Percentiles rank a stretch among this genome's conserved stretches.
Conservation (phyloP, 2,113 vertebrate species). For the Noturus placidus region DNA sequence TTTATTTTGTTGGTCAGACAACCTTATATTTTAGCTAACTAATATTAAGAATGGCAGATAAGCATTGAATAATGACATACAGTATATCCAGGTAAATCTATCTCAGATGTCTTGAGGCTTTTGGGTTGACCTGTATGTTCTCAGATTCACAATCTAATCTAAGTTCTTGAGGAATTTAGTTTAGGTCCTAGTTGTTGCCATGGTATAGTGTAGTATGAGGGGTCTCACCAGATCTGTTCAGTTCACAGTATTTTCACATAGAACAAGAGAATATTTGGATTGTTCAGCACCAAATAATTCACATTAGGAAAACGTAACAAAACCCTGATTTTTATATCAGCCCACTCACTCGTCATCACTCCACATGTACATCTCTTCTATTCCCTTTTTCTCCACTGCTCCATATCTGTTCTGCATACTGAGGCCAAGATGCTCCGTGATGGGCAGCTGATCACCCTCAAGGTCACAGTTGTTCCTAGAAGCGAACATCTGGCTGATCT, state of each 20-base stretch:
- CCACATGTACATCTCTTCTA: slow-evolving; percentile 21
- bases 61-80: background rate
- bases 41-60: background rate
- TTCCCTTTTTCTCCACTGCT: slow-evolving; percentile 39
- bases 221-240: background rate
- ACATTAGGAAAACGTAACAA: background rate
- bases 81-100: background rate
- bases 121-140: background rate
- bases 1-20: background rate
- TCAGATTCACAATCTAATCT: background rate
- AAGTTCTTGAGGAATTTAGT: background rate
- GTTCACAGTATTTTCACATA: background rate
- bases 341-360: slow-evolving; percentile 18
- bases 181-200: background rate
- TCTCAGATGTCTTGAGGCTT: background rate
- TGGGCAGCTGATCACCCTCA: slow-evolving; percentile 47
- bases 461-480: slow-evolving; percentile 53
- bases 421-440: slow-evolving; percentile 62
- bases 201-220: background rate
- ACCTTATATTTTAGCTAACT: background rate
- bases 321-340: background rate
- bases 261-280: background rate
- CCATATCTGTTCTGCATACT: slow-evolving; percentile 74
- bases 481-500: slow-evolving; percentile 84
- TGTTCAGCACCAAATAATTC: slow-evolving; percentile 7